A percentile compares a stretch with the other conserved stretches of the same genome.
Conservation (phyloP, 2,797 vertebrate species). For the Lindbergichthys nudifrons region DNA sequence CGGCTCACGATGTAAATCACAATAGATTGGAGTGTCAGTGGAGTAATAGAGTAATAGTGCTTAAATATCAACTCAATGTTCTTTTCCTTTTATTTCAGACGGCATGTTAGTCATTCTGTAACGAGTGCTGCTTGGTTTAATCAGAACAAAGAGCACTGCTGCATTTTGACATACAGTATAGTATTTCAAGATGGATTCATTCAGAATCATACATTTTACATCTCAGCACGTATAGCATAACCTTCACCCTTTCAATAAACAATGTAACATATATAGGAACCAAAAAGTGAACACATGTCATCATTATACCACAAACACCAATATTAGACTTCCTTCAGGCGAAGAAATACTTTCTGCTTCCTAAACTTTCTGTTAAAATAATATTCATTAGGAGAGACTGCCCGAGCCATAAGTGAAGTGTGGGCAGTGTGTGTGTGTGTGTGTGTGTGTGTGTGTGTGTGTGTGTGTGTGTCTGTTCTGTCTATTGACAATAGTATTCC, state of each 20-base stretch:
- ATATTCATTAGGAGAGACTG: conserved; percentile 66
- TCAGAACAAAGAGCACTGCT: conserved; percentile 15
- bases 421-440: conserved; percentile 39
- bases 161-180: conserved; percentile 9
- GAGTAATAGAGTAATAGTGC: conserved; percentile 54
- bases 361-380: conserved; percentile 62
- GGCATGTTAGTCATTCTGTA: conserved; percentile 42
- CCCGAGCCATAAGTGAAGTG: conserved; percentile 40
- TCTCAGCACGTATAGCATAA: conserved; percentile 25
- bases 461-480: conserved; percentile 23
- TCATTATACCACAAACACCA: conserved; percentile 64
- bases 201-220: conserved; percentile 30
- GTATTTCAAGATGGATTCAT: conserved; percentile 22
- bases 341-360: conserved; percentile 53
- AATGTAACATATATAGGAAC: conserved; percentile 12
- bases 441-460: conserved; percentile 31
- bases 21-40: conserved; percentile 57
- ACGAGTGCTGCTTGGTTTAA: conserved; percentile 47
- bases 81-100: conserved; percentile 43
- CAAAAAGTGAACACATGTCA: conserved; percentile 57
- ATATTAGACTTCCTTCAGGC: conserved; percentile 63
- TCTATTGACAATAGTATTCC: too few species aligned
- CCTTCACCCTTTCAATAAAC: conserved; percentile 15
- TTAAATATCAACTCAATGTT: conserved; percentile 50
- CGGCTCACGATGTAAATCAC: conserved; percentile 43